Evolutionary conservation across 1,140 invertebrate species (phyloP).

Genomic region (Camponotus pennsylvanicus): DNA sequence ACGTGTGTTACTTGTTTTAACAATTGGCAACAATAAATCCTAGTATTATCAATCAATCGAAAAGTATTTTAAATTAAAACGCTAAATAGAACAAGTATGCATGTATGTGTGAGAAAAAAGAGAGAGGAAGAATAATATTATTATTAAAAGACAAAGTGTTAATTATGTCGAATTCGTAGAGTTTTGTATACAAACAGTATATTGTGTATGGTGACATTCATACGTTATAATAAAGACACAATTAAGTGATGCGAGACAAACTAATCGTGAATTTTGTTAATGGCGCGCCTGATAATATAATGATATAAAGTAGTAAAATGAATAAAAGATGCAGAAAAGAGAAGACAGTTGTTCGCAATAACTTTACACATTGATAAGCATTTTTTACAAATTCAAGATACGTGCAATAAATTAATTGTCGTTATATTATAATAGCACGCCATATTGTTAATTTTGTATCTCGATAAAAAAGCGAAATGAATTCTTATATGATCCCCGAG

Average conservation of each 20-base stretch:
- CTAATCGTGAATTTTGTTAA: conserved; percentile 18
- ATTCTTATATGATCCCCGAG: conserved; percentile 24
- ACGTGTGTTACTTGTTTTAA: conserved; percentile 46
- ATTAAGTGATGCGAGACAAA: background rate
- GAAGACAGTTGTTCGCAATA: background rate
- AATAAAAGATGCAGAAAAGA: background rate
- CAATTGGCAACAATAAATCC: conserved; percentile 55
- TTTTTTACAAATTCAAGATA: conserved; percentile 37
- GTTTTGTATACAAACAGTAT: conserved; percentile 41
- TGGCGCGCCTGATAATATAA: conserved; percentile 10
- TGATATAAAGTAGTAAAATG: background rate
- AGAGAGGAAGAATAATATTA: conserved; percentile 8
- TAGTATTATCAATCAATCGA: conserved; percentile 37
- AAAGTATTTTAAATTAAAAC: conserved; percentile 53
- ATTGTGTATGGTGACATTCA: background rate
- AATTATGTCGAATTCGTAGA: conserved; percentile 39
- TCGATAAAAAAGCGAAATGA: conserved; percentile 32
- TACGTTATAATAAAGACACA: background rate
- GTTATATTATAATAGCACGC: conserved; percentile 28
- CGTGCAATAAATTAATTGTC: conserved; percentile 38
- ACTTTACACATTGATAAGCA: conserved; percentile 26
- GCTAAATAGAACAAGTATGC: conserved; percentile 14
- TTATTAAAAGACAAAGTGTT: conserved; percentile 42
- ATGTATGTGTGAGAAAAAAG: conserved; percentile 23
- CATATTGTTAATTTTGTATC: conserved; percentile 48